phyloP scores from a whole-genome alignment of 92 coral and sea anemone genomes.

The Zoanthus sansibaricus region DNA sequence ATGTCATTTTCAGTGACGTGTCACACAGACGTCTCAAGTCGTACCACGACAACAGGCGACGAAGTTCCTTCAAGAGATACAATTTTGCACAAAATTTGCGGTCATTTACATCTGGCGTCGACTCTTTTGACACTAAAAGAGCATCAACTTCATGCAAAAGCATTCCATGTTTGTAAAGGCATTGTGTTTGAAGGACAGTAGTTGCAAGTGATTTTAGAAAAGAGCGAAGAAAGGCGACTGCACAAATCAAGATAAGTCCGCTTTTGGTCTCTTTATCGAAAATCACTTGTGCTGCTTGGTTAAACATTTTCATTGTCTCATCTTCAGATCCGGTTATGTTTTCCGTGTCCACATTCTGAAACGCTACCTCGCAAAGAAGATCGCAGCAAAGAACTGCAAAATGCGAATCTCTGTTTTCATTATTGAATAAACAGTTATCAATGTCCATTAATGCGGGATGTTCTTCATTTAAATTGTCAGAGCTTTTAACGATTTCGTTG shows the following conservation, averaged over 20 bases:
- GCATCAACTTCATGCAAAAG: slow-evolving; percentile 72
- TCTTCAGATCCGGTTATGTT: slow-evolving; percentile 74
- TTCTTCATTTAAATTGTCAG: slow-evolving; percentile 58
- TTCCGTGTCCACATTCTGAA: slow-evolving; percentile 61
- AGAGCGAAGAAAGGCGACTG: slow-evolving; percentile 81
- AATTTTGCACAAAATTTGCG: slow-evolving; percentile 48
- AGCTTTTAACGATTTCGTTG: slow-evolving; percentile 57
- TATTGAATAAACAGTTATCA: slow-evolving; percentile 64
- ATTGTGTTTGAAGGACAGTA: slow-evolving; percentile 53
- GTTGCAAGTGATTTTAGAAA: slow-evolving; percentile 69
- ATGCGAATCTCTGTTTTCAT: slow-evolving; percentile 70
- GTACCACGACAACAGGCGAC: slow-evolving; percentile 59
- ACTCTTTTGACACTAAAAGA: slow-evolving; percentile 39
- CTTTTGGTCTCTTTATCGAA: slow-evolving; percentile 50
- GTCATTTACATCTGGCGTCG: slow-evolving; percentile 14
- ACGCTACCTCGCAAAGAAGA: slow-evolving; percentile 83
- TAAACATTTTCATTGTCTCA: slow-evolving; percentile 60
- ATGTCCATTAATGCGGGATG: slow-evolving; percentile 76
- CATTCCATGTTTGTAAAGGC: slow-evolving; percentile 52
- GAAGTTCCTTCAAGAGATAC: slow-evolving; percentile 86
- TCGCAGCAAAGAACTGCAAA: slow-evolving; percentile 94
- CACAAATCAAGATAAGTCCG: slow-evolving; percentile 70
- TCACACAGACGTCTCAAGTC: slow-evolving; percentile 68
- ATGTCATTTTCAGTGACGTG: slow-evolving; percentile 59
- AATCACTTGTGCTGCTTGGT: slow-evolving; percentile 64